Evolutionary conservation across 2,797 vertebrate species (phyloP).

Genomic region (Sebastes nivosus): DNA sequence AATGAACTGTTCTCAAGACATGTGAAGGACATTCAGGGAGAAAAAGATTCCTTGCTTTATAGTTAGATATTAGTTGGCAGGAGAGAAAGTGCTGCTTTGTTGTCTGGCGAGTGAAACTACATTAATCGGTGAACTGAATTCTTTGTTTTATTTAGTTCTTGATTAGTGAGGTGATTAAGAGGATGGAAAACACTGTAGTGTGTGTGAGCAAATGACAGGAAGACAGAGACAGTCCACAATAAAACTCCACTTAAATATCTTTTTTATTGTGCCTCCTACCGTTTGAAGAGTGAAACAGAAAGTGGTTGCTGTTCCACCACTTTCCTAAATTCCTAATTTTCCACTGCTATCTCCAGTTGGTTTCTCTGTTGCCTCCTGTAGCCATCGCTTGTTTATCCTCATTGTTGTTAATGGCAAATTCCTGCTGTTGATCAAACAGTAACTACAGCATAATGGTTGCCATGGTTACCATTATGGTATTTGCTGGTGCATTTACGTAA

Average conservation of each 20-base stretch:
- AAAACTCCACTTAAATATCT: not conserved
- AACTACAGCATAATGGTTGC: not conserved
- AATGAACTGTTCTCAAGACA: no score
- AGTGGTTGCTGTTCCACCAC: not conserved
- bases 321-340: not conserved
- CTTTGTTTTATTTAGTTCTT: not conserved
- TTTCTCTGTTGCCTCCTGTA: not conserved
- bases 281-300: not conserved
- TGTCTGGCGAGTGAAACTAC: not conserved
- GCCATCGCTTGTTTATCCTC: not conserved
- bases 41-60: no score
- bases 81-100: not conserved
- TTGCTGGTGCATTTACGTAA: not conserved
- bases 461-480: not conserved
- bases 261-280: not conserved
- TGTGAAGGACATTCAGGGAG: no score
- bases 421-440: slow-evolving; percentile 24
- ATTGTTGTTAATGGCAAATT: slow-evolving; percentile 25
- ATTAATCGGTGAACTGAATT: not conserved
- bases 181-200: not conserved
- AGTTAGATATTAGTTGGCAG: not conserved
- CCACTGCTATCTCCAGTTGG: not conserved
- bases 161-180: not conserved
- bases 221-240: not conserved
- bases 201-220: not conserved